These are phyloP conservation scores for Apamea epomidion DNA, from an alignment of 2,888 invertebrate genomes.

Conservation along the genomic window DNA sequence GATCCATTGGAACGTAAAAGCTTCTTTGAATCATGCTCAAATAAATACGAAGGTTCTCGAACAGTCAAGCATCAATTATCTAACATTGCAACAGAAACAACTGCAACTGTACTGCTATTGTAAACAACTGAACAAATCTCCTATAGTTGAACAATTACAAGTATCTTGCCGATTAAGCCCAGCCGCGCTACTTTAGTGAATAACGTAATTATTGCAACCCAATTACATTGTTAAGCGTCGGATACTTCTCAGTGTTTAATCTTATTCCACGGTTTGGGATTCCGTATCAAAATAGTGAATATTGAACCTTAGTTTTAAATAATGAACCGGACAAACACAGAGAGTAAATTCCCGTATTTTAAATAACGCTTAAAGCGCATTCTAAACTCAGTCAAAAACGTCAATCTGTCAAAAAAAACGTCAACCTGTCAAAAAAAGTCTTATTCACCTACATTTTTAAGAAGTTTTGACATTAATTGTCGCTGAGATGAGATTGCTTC, in stretches of 20 bases:
- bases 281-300: slow-evolving; percentile 7
- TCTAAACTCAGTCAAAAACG: too few relatives aligned
- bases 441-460: neutral
- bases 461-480: neutral
- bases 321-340: neutral
- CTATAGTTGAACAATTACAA: slow-evolving; percentile 49
- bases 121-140: slow-evolving; percentile 23
- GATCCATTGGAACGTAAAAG: neutral
- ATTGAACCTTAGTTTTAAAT: neutral
- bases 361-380: too few relatives aligned
- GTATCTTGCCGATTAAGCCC: slow-evolving; percentile 54
- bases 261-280: slow-evolving; percentile 52
- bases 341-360: too few relatives aligned
- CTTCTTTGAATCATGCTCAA: neutral
- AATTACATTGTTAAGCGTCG: slow-evolving; percentile 61
- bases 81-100: neutral
- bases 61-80: neutral
- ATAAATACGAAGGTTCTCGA: neutral
- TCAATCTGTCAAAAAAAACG: too few relatives aligned
- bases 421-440: too few relatives aligned
- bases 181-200: slow-evolving; percentile 50
- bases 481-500: neutral
- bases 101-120: slow-evolving; percentile 15
- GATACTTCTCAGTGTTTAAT: slow-evolving; percentile 62
- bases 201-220: slow-evolving; percentile 62